Conservation (phyloP, 2,113 vertebrate species). For the Phalacrocorax pelagicus region DNA sequence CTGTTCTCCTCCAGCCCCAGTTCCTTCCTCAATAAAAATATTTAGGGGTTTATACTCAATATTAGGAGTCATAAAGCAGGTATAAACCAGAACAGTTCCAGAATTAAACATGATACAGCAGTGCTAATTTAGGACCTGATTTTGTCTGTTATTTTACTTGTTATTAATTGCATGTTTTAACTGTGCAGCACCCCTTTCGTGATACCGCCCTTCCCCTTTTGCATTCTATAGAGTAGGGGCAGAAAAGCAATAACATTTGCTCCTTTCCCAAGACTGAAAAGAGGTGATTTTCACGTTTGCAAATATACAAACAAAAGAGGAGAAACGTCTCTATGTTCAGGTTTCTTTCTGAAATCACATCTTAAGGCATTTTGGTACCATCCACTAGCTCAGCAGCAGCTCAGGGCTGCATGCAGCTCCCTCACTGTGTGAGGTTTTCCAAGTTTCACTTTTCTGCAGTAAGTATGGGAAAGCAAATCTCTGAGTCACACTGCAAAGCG, state of each 20-base stretch:
- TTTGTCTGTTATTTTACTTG: not conserved
- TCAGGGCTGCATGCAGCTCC: accelerated
- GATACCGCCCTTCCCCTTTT: not conserved
- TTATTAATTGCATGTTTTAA: not conserved
- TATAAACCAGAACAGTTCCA: not conserved
- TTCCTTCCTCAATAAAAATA: not conserved
- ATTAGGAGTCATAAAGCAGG: not conserved
- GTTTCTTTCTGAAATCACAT: not conserved
- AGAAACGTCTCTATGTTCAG: not conserved
- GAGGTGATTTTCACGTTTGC: not conserved
- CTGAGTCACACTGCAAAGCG: not conserved
- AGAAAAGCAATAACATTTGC: not conserved
- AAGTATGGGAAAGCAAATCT: not conserved
- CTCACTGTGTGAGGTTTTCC: not conserved
- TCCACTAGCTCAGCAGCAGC: not conserved
- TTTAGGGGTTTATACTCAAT: not conserved
- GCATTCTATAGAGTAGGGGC: not conserved
- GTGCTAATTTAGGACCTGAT: not conserved
- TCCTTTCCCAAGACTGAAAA: not conserved
- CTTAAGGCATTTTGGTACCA: not conserved
- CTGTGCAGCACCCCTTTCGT: not conserved
- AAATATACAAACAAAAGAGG: not conserved
- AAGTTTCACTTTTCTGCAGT: not conserved
- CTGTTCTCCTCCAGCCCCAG: not conserved
- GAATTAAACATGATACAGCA: not conserved